Base-by-base conservation (phyloP, 2,113 vertebrate genomes). In the Calidris pugnax region DNA sequence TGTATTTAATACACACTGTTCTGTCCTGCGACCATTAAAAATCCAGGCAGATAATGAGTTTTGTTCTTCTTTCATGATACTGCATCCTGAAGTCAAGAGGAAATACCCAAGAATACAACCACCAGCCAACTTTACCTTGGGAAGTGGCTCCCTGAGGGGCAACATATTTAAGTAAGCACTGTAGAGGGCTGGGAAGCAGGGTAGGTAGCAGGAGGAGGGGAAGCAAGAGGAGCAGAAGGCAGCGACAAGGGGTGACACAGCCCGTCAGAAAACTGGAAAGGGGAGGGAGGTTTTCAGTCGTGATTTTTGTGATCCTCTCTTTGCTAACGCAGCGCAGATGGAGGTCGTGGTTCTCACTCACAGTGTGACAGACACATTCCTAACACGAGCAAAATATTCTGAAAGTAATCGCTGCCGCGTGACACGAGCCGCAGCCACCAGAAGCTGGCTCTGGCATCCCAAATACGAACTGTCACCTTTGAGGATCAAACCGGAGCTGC, bases 301-400 rank as follows among this genome's bases (percentile, higher is more conserved):
- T 43, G 47, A 55, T 71, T 84, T 84, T 81, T 64, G 68, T 81
- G 68, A 87, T 71, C 64, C n/a, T 90, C 33, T 63, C 71, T 69
- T 71, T 57, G 68, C 79, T 89, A 66, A 71, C 68, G 7, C 37
- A 67, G 77, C 86, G 51, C 86, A 89, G 94, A 90, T 87, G 93
- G 88, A 94, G 89, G 86, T 84, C 47, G 5, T 75, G 89, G 73
- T 78, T 93, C 84, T 90, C 66, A 32, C 76, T 89, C 78, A 28
- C 80, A 56, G 73, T 4, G 77, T 71, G 84, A 84, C 89, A 95
- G 86, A 89, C 89, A 13, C 67, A 3, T 80, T 75, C 66, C 74
- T 85, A 88, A 85, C 74, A 85, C 0, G 2, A 90, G 80, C 86
- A 71, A 77, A 92, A 86, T 77, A 92, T 39, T 89, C 91, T 43